Evolutionary conservation across 2,113 vertebrate species (phyloP).

Genomic region (Lucifuga dentata): DNA sequence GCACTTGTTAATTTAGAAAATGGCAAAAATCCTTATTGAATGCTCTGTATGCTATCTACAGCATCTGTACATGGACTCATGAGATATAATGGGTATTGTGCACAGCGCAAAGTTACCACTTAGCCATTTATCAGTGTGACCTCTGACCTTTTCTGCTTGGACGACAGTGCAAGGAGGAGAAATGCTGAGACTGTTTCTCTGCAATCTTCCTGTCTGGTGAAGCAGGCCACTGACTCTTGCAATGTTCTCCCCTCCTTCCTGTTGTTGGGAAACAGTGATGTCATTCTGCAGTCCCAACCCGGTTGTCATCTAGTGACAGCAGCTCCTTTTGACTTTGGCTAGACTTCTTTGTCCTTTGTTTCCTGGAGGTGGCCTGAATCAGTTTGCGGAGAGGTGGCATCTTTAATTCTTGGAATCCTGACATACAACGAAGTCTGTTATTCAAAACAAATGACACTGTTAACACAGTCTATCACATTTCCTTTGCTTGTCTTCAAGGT

Average conservation of each 20-base stretch:
- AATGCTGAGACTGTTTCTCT: conserved; percentile 26
- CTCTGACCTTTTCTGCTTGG: conserved; percentile 37
- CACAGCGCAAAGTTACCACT: neutral
- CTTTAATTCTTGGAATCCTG: neutral
- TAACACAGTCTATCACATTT: neutral
- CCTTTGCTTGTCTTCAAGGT: neutral
- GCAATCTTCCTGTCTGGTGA: conserved; percentile 2
- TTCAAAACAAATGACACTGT: neutral
- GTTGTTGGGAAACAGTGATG: conserved; percentile 55
- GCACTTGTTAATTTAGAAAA: too few relatives aligned
- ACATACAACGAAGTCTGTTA: conserved; percentile 8
- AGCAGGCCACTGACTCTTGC: conserved; percentile 37
- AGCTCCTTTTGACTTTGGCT: conserved; percentile 50
- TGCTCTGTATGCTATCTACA: too few relatives aligned
- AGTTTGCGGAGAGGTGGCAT: conserved; percentile 16
- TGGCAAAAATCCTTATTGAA: too few relatives aligned
- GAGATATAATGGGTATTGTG: neutral
- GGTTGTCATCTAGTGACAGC: conserved; percentile 51
- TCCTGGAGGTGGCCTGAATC: conserved; percentile 48
- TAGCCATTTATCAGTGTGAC: conserved; percentile 5
- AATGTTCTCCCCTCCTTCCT: conserved; percentile 34
- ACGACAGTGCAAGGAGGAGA: neutral
- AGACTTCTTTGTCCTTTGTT: conserved; percentile 59
- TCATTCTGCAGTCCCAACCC: conserved; percentile 62
- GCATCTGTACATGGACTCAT: neutral